Evolutionary conservation across 2,888 invertebrate genomes (phyloP).

Genomic region (Apamea anceps): DNA sequence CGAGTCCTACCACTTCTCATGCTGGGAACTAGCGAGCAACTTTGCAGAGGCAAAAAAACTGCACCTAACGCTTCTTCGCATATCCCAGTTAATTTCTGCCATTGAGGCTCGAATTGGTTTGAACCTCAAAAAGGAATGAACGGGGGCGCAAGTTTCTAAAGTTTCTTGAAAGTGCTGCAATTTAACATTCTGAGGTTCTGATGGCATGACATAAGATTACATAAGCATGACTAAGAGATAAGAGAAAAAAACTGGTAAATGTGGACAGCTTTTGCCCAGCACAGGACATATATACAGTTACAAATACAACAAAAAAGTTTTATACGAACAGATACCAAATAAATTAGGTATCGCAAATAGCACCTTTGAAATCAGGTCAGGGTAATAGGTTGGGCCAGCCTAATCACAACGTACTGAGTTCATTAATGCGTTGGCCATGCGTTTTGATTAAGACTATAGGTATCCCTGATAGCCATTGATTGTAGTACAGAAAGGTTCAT

Average conservation of each 20-base stretch:
- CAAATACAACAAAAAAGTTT: background rate
- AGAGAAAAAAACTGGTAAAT: too few relatives aligned
- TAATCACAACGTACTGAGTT: conserved; percentile 29
- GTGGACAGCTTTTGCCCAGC: background rate
- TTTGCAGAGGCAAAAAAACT: background rate
- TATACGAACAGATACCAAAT: background rate
- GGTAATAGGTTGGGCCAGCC: conserved; percentile 20
- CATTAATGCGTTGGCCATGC: conserved; percentile 26
- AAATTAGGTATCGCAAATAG: background rate
- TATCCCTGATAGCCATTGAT: conserved; percentile 4
- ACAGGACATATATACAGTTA: too few relatives aligned
- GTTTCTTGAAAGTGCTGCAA: background rate
- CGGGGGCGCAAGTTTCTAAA: background rate
- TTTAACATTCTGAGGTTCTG: background rate
- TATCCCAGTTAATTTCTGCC: background rate
- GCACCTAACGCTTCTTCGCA: background rate
- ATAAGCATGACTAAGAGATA: background rate
- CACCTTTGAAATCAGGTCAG: conserved; percentile 9
- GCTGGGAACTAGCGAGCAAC: background rate
- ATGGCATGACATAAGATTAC: too few relatives aligned
- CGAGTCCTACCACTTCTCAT: background rate
- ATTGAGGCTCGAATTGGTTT: background rate
- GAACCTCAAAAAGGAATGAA: background rate
- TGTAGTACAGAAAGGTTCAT: conserved; percentile 10
- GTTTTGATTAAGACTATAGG: conserved; percentile 27